Percentiles rank a stretch among this genome's conserved stretches.
Conservation (phyloP, 2,888 invertebrate genomes). For the Tenthredo distinguenda region DNA sequence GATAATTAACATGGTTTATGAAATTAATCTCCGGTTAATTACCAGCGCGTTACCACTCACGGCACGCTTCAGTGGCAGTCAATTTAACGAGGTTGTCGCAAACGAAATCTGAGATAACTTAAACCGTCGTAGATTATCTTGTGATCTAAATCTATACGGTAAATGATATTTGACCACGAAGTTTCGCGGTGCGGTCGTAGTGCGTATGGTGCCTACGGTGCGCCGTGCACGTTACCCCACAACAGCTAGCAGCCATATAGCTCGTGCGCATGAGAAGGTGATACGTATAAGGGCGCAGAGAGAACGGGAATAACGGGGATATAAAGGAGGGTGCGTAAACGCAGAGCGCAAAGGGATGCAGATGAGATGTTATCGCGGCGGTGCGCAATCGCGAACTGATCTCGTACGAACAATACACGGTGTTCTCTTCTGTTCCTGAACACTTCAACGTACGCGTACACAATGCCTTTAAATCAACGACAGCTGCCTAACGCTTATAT, state of each 20-base stretch:
- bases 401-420: slow-evolving; percentile 75
- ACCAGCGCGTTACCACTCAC: background rate
- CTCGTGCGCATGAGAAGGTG: slow-evolving; percentile 50
- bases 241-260: slow-evolving; percentile 14
- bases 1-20: background rate
- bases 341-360: slow-evolving; percentile 70
- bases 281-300: slow-evolving; percentile 40
- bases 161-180: slow-evolving; percentile 62
- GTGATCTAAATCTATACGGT: slow-evolving; percentile 63
- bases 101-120: slow-evolving; percentile 52
- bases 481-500: slow-evolving; percentile 75
- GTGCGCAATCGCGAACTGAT: slow-evolving; percentile 73
- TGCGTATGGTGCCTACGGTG: background rate
- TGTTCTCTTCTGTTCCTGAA: slow-evolving; percentile 75
- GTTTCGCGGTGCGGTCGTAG: slow-evolving; percentile 34
- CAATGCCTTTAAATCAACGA: slow-evolving; percentile 75
- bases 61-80: slow-evolving; percentile 35
- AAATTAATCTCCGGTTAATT: background rate
- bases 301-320: slow-evolving; percentile 22
- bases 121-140: slow-evolving; percentile 60
- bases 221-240: slow-evolving; percentile 44
- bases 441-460: slow-evolving; percentile 74
- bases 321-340: slow-evolving; percentile 48
- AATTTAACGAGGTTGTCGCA: slow-evolving; percentile 65
- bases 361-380: slow-evolving; percentile 76